These are phyloP conservation scores for Pavo muticus DNA, from an alignment of 2,113 vertebrate species.

Conservation along the genomic window DNA sequence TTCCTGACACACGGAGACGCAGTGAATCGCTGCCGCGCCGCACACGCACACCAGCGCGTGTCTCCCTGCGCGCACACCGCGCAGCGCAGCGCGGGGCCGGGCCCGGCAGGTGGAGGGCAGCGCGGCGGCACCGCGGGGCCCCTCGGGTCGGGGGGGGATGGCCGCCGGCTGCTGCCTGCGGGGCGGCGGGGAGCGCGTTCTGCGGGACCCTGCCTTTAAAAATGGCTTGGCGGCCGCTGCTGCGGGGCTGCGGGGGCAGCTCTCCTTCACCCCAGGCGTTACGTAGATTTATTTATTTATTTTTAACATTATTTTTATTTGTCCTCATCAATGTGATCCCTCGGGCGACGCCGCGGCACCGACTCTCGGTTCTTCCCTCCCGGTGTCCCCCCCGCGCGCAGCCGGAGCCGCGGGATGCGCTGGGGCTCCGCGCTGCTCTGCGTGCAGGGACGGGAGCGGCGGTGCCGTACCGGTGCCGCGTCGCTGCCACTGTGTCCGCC, in stretches of 20 bases:
- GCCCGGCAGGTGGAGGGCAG: no score
- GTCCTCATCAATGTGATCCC: no score
- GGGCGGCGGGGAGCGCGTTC: conserved; percentile 17
- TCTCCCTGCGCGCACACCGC: not conserved
- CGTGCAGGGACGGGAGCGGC: not conserved
- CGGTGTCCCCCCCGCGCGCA: no score
- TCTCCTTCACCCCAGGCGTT: not conserved
- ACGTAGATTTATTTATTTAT: not conserved
- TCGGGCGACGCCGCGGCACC: no score
- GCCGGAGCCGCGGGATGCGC: not conserved
- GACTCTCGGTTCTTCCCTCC: no score
- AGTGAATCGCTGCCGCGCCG: not conserved
- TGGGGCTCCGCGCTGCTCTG: not conserved
- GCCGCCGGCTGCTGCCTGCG: conserved; percentile 9
- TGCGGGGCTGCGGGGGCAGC: not conserved
- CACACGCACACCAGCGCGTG: not conserved
- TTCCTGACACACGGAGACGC: not conserved
- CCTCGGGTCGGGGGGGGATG: no score
- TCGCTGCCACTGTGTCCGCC: not conserved
- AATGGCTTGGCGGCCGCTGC: conserved; percentile 40
- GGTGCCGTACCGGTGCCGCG: not conserved
- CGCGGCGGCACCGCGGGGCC: conserved; percentile 48
- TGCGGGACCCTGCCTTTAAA: conserved; percentile 57
- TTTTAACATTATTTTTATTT: no score
- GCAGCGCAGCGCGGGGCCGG: not conserved